These are phyloP conservation scores for Leptinotarsa tumamoca DNA, from an alignment of 2,888 invertebrate genomes.

Conservation along the genomic window DNA sequence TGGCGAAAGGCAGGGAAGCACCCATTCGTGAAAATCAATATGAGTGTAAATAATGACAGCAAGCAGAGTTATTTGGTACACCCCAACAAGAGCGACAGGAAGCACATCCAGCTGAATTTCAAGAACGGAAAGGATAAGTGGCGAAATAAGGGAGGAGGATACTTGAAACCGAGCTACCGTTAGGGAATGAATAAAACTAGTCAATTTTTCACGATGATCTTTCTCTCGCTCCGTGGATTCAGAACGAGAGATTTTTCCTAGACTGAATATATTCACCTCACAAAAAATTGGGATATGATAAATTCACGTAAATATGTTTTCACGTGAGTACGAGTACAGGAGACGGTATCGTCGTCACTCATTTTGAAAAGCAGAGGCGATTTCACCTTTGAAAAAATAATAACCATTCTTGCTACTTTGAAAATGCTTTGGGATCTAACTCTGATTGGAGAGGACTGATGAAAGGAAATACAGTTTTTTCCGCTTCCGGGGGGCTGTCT, in stretches of 20 bases:
- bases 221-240: constrained; percentile 1
- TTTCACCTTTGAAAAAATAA: too few relatives aligned
- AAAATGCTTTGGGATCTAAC: too few relatives aligned
- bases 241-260: background rate
- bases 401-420: too few relatives aligned
- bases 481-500: too few relatives aligned
- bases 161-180: constrained; percentile 23
- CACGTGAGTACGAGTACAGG: too few relatives aligned
- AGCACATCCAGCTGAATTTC: constrained; percentile 36
- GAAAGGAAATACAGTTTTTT: too few relatives aligned
- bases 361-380: too few relatives aligned
- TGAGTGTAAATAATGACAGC: constrained; percentile 32
- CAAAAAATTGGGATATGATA: too few relatives aligned
- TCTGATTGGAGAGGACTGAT: too few relatives aligned
- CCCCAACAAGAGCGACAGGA: constrained; percentile 26
- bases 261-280: too few relatives aligned
- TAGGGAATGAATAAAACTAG: constrained; percentile 26
- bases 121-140: constrained; percentile 33
- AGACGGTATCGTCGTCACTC: too few relatives aligned
- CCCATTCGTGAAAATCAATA: constrained; percentile 26
- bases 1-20: constrained; percentile 15
- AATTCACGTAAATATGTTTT: too few relatives aligned
- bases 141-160: constrained; percentile 23
- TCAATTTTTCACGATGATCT: constrained; percentile 2
- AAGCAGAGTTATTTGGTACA: constrained; percentile 28